Percentiles rank a stretch among this genome's conserved stretches.
Conservation (phyloP, 2,797 vertebrate genomes). For the Pitangus sulphuratus region DNA sequence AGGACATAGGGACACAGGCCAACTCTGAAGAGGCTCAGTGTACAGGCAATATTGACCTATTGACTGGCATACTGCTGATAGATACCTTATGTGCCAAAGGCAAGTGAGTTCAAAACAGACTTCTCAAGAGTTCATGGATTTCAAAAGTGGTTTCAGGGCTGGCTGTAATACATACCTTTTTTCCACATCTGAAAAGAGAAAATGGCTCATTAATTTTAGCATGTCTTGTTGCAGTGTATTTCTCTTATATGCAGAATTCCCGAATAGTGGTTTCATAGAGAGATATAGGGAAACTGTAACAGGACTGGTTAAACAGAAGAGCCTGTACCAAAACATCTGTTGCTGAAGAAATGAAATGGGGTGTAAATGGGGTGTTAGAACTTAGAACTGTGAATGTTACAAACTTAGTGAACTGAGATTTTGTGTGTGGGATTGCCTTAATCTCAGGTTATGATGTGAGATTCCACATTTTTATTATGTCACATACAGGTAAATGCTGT, state of each 20-base stretch:
- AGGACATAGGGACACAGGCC: not conserved
- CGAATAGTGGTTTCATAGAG: not conserved
- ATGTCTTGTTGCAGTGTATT: not conserved
- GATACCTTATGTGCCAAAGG: not conserved
- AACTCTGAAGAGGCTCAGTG: not conserved
- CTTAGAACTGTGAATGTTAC: not conserved
- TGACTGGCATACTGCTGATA: not conserved
- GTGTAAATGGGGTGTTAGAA: not conserved
- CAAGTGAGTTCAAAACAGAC: not conserved
- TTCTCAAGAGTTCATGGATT: not conserved
- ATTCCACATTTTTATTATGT: not conserved
- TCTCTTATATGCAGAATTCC: not conserved
- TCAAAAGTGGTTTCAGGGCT: not conserved
- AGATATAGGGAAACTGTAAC: rapidly evolving
- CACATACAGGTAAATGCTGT: not conserved
- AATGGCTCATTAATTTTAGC: not conserved
- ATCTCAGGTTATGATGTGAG: not conserved
- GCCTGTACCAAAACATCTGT: not conserved
- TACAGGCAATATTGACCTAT: not conserved
- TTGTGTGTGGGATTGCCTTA: not conserved
- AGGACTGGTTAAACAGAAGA: not conserved
- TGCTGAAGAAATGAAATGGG: not conserved
- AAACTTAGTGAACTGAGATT: not conserved
- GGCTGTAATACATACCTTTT: not conserved
- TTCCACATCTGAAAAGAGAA: not conserved